Conservation (phyloP, 1,140 invertebrate species). For the Nylanderia fulva region DNA sequence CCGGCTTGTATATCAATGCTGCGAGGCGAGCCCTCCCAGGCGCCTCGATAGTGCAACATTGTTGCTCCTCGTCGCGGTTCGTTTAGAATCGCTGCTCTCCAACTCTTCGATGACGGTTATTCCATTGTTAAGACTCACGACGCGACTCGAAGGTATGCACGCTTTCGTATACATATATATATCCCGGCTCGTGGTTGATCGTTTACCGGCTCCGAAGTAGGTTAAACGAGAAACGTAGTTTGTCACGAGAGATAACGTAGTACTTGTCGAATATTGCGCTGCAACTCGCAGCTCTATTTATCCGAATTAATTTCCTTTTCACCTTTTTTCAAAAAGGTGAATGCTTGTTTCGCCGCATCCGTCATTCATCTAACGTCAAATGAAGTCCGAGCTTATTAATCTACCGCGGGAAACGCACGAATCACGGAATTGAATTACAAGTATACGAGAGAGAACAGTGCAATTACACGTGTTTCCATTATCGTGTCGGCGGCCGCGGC, state of each 20-base stretch:
- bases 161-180: background rate
- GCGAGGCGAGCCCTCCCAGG: constrained; percentile 31
- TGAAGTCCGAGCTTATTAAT: constrained; percentile 11
- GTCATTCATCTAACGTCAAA: constrained; percentile 7
- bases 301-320: background rate
- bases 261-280: background rate
- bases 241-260: background rate
- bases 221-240: background rate
- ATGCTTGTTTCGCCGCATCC: background rate
- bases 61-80: constrained; percentile 40
- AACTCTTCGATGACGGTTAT: constrained; percentile 31
- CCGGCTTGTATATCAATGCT: constrained; percentile 62
- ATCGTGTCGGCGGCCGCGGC: constrained; percentile 53
- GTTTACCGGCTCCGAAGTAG: background rate
- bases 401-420: constrained; percentile 16
- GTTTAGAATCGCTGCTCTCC: constrained; percentile 5
- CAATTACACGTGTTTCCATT: constrained; percentile 47
- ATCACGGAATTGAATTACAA: constrained; percentile 32
- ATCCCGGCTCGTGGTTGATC: background rate
- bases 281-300: too few species aligned
- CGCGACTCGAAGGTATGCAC: background rate
- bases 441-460: constrained; percentile 36
- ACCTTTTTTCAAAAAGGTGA: too few species aligned
- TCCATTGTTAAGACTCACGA: background rate
- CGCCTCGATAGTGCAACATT: constrained; percentile 56